Evolutionary conservation across 2,113 vertebrate species (phyloP).

Genomic region (Heptranchias perlo): DNA sequence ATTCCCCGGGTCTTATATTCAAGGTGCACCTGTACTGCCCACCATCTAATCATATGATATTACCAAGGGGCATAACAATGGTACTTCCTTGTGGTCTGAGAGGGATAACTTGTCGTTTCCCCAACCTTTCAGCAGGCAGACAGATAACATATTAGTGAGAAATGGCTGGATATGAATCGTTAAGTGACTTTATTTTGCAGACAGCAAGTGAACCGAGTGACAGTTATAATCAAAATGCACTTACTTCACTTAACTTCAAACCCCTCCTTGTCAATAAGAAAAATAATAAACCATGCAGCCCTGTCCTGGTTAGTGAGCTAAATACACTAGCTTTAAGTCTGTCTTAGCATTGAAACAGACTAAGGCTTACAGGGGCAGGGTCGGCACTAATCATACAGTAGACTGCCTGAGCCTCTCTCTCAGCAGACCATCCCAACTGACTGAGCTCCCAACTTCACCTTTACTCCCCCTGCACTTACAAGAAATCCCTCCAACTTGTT

Average conservation of each 20-base stretch:
- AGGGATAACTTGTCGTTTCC: not conserved
- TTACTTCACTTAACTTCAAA: not conserved
- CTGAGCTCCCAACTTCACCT: not conserved
- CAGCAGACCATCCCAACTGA: not conserved
- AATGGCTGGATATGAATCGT: no score
- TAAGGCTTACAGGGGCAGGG: no score
- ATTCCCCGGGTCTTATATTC: no score
- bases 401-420: not conserved
- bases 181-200: not conserved
- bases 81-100: no score
- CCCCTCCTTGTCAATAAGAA: not conserved
- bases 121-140: not conserved
- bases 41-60: no score
- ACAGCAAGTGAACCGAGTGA: not conserved
- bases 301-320: not conserved
- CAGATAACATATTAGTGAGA: not conserved
- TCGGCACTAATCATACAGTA: no score
- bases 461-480: not conserved
- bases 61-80: no score
- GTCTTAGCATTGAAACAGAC: not conserved
- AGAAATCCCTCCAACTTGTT: not conserved
- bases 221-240: not conserved
- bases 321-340: not conserved
- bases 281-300: not conserved
- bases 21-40: no score